These are phyloP conservation scores for Prionace glauca DNA, from an alignment of 2,797 vertebrate genomes.

Conservation along the genomic window DNA sequence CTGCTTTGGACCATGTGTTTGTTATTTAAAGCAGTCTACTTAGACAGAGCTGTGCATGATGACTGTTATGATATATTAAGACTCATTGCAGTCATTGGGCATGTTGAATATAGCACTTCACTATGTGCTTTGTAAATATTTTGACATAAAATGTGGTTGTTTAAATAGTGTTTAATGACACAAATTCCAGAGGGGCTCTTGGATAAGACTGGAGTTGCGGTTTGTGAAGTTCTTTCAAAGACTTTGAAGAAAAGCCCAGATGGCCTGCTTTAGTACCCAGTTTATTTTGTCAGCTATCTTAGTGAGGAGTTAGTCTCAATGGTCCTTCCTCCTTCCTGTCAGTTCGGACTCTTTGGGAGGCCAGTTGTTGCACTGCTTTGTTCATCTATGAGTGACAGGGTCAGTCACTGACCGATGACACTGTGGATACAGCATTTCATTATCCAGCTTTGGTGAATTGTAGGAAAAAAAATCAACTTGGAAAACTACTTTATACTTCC, in stretches of 20 bases:
- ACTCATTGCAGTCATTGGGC: not conserved
- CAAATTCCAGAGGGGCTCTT: not conserved
- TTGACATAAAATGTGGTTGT: conserved; percentile 26
- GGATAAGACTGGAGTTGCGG: not conserved
- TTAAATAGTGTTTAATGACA: conserved; percentile 33
- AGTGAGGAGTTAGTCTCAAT: not conserved
- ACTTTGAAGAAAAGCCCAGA: conserved; percentile 2
- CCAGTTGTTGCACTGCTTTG: not conserved
- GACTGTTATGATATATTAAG: not conserved
- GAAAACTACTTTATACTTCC: not conserved
- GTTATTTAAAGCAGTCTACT: not conserved
- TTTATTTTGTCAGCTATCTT: not conserved
- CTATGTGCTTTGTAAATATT: conserved; percentile 20
- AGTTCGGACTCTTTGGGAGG: not conserved
- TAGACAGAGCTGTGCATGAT: not conserved
- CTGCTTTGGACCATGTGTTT: not conserved
- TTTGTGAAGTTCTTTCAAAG: conserved; percentile 9
- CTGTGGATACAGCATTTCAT: not conserved
- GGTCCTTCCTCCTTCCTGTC: not conserved
- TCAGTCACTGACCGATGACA: not conserved
- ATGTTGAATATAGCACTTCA: conserved; percentile 1
- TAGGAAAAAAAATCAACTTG: not conserved
- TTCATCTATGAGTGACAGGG: not conserved
- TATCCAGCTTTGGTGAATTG: not conserved
- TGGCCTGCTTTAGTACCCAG: not conserved